Conservation (phyloP, 2,113 vertebrate genomes). For the Aptenodytes patagonicus region DNA sequence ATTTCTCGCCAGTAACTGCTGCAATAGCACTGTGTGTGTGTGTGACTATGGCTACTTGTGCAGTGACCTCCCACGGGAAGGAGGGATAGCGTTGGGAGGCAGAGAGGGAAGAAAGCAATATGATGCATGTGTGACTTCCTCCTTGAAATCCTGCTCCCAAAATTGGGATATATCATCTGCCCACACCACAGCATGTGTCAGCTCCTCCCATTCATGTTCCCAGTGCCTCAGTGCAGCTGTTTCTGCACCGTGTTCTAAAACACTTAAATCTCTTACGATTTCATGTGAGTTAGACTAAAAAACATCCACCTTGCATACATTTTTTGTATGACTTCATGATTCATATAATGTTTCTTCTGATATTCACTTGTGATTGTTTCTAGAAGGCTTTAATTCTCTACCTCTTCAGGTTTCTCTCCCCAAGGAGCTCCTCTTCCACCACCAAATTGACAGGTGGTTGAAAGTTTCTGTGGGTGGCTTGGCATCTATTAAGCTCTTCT, state of each 20-base stretch:
- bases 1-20: background rate
- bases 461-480: background rate
- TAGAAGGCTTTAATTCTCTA: background rate
- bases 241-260: background rate
- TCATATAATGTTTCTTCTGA: background rate
- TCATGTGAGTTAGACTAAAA: background rate
- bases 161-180: background rate
- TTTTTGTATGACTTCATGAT: background rate
- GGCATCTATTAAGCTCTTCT: background rate
- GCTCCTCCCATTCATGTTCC: background rate
- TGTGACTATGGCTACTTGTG: background rate
- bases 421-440: background rate
- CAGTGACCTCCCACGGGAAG: background rate
- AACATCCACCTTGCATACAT: accelerated
- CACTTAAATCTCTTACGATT: background rate
- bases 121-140: background rate
- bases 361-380: background rate
- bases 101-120: background rate
- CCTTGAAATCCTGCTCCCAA: background rate
- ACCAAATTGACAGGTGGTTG: background rate
- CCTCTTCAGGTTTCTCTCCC: background rate
- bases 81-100: background rate
- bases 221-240: background rate
- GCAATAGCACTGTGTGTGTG: background rate
- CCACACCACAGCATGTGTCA: background rate